Base-by-base conservation (phyloP, 2,113 vertebrate genomes). In the Nymphicus hollandicus region DNA sequence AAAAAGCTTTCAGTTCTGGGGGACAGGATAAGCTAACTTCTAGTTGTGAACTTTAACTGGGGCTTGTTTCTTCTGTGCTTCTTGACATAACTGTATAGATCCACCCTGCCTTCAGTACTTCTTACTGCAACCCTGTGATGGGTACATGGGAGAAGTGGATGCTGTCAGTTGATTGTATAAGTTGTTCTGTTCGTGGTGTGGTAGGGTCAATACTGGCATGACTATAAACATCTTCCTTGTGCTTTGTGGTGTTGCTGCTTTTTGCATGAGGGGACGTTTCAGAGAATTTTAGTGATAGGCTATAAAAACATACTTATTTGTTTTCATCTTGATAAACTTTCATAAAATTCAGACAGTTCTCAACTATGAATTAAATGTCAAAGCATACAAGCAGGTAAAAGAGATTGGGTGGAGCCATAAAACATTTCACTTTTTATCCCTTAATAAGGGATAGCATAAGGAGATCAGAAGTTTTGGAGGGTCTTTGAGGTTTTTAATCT, bases 401-500 rank as follows among this genome's bases (percentile, higher is more conserved):
- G n/a, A 52, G 39, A 8, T 5, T 39, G 80, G n/a, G 52, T 56
- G 81, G 35, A 95, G 89, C 49, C 35, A 37, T 91, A 39, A 55
- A 69, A 20, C 31, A 17, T 92, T 28, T 89, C 88, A 52, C 37
- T 56, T 87, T 78, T 55, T 82, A 43, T 79, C 16, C 49, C 47
- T 95, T 95, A 94, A 79, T 96, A 94, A 88, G 50, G 78, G 87
- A 44, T 93, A 94, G 91, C 28, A 23, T 91, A 92, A 79, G 74
- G 88, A 93, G 66, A 94, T 96, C 29, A 43, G 86, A 92, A 86
- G n/a, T 96, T 96, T 93, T 81, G 69, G 47, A 81, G 73, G 41
- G 53, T 89, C 77, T 88, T 96, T 69, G 92, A 93, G 96, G 58
- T 81, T 92, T 97, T 97, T 95, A 96, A 96, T 93, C 92, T 86